Conservation (phyloP, 2,888 invertebrate genomes). For the Noctua fimbriata region DNA sequence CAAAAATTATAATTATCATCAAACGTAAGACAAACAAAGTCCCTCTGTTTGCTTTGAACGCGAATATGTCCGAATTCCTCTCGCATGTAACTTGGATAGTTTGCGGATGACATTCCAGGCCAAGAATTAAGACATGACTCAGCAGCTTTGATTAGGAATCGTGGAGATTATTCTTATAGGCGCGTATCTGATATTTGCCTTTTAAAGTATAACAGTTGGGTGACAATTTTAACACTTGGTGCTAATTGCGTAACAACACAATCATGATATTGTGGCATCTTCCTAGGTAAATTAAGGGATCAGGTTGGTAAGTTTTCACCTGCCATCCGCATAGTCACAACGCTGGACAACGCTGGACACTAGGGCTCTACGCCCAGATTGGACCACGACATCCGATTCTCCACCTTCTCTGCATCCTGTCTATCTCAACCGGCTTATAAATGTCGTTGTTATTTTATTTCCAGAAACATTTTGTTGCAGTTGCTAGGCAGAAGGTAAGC, state of each 20-base stretch:
- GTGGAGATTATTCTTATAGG: constrained; percentile 16
- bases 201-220: background rate
- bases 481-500: background rate
- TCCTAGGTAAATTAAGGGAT: background rate
- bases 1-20: constrained; percentile 28
- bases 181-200: constrained; percentile 17
- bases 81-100: constrained; percentile 56
- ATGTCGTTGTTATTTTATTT: background rate
- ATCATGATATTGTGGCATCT: background rate
- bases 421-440: background rate
- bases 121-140: constrained; percentile 52
- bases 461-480: background rate
- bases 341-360: background rate
- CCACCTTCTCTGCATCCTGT: too few species aligned
- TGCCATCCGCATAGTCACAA: too few species aligned
- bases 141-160: constrained; percentile 40
- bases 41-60: constrained; percentile 39
- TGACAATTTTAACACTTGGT: background rate
- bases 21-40: constrained; percentile 28
- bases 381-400: too few species aligned
- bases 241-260: background rate
- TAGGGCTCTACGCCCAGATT: background rate
- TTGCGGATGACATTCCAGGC: constrained; percentile 63
- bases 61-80: constrained; percentile 53
- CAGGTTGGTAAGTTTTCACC: background rate